These are phyloP conservation scores for Malurus alboscapulatus DNA, from an alignment of 2,113 vertebrate species.

Conservation along the genomic window DNA sequence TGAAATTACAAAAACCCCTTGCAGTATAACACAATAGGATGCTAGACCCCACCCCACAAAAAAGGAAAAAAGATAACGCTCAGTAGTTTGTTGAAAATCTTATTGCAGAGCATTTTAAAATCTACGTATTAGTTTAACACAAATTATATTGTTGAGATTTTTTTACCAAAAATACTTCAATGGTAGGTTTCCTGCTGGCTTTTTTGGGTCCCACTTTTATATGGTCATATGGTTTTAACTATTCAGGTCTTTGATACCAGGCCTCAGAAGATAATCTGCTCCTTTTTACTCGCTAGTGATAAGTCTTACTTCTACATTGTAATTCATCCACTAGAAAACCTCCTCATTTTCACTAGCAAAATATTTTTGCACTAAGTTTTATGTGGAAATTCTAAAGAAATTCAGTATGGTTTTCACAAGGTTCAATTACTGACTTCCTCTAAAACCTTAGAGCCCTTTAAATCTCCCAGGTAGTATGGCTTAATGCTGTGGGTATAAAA, in stretches of 20 bases:
- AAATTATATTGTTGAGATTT: background rate
- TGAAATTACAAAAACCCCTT: background rate
- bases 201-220: background rate
- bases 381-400: background rate
- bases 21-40: background rate
- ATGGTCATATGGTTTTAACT: background rate
- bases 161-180: background rate
- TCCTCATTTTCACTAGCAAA: background rate
- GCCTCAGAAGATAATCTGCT: background rate
- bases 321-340: background rate
- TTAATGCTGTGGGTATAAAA: background rate
- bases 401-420: background rate
- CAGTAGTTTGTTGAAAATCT: background rate
- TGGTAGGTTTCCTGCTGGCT: rapidly evolving
- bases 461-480: background rate
- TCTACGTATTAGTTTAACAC: background rate
- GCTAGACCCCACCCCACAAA: background rate
- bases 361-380: background rate
- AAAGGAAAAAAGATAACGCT: too few species aligned
- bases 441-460: background rate
- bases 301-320: background rate
- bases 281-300: background rate
- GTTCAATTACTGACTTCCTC: rapidly evolving
- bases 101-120: background rate
- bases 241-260: background rate